Percentiles rank a stretch among this genome's conserved stretches.
Conservation (phyloP, 2,113 vertebrate genomes). For the Leptobrachium leishanense region DNA sequence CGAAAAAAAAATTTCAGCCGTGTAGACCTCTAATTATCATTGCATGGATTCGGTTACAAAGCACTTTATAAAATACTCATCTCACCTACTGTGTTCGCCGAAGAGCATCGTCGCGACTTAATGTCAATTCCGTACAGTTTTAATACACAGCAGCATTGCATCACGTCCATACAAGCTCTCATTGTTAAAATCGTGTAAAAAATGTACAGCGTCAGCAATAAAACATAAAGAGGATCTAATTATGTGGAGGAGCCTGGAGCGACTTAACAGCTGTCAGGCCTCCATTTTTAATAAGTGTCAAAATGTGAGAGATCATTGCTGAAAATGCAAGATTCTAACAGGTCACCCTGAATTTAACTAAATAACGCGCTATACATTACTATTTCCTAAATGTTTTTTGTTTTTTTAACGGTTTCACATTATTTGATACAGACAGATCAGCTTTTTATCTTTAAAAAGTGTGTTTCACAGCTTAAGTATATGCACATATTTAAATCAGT, state of each 20-base stretch:
- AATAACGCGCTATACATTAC: slow-evolving; percentile 28
- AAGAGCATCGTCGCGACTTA: neutral
- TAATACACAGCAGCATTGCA: neutral
- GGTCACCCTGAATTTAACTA: slow-evolving; percentile 26
- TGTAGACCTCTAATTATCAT: too few relatives aligned
- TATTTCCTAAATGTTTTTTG: neutral
- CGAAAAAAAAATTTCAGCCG: too few relatives aligned
- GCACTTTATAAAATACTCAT: too few relatives aligned
- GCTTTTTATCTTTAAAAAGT: too few relatives aligned
- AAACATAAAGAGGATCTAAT: slow-evolving; percentile 36
- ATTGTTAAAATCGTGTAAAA: slow-evolving; percentile 26
- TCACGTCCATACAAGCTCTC: neutral
- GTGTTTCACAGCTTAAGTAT: too few relatives aligned
- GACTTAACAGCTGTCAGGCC: slow-evolving; percentile 39
- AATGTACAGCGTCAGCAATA: slow-evolving; percentile 12
- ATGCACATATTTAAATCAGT: too few relatives aligned
- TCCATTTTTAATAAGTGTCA: slow-evolving; percentile 34
- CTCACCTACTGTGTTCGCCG: neutral
- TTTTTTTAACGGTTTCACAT: neutral
- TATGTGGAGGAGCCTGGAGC: slow-evolving; percentile 31
- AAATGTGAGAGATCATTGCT: slow-evolving; percentile 17
- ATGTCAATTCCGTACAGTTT: neutral
- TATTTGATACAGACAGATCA: neutral
- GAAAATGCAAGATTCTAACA: slow-evolving; percentile 23
- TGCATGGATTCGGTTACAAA: too few relatives aligned